phyloP scores from a whole-genome alignment of 2,888 invertebrate genomes.

The Chalcis sispes region DNA sequence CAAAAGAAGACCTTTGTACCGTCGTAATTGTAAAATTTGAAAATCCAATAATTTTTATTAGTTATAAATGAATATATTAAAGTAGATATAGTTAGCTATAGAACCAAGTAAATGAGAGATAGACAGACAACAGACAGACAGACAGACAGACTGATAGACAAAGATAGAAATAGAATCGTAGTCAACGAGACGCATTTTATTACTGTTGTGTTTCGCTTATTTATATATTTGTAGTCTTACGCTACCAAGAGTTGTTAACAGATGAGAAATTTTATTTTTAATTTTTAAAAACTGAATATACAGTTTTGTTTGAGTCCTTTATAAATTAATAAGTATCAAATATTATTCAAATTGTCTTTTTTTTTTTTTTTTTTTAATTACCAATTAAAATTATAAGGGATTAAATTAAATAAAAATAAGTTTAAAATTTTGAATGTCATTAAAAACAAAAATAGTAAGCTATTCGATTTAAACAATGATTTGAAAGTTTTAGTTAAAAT shows the following conservation, averaged over 20 bases:
- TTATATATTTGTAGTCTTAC: neutral
- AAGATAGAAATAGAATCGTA: conserved; percentile 58
- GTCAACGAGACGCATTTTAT: conserved; percentile 9
- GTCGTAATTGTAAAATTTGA: neutral
- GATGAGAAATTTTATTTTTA: too few species aligned
- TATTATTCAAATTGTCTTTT: too few species aligned
- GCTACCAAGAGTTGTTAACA: neutral
- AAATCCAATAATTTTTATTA: neutral
- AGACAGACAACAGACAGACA: conserved; percentile 68
- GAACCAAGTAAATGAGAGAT: conserved; percentile 65
- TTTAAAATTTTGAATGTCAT: too few species aligned
- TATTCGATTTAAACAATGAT: too few species aligned
- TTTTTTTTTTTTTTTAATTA: too few species aligned
- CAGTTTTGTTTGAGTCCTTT: too few species aligned
- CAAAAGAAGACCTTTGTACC: conserved; percentile 3
- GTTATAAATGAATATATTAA: neutral
- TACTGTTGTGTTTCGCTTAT: neutral
- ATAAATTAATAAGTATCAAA: too few species aligned
- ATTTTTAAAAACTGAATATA: too few species aligned
- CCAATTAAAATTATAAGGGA: too few species aligned
- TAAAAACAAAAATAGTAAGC: too few species aligned
- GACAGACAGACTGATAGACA: conserved; percentile 65
- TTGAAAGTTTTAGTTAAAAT: neutral
- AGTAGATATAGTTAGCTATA: conserved; percentile 37
- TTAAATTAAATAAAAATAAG: too few species aligned